phyloP scores from a whole-genome alignment of 2,888 invertebrate species.

The Thyatira batis region DNA sequence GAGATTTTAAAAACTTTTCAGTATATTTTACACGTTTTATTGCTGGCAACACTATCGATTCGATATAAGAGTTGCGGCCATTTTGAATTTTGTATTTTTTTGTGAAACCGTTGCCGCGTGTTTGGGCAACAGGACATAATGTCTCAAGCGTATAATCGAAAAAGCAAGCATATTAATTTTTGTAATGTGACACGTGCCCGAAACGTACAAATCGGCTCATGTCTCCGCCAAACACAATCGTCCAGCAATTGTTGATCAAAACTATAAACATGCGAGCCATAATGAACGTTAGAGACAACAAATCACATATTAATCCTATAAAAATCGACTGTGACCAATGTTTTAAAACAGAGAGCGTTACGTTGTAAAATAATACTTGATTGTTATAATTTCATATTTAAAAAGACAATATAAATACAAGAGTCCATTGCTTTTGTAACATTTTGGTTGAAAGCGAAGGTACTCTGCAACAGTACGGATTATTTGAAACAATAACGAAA shows the following conservation, averaged over 20 bases:
- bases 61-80: background rate
- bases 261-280: constrained; percentile 15
- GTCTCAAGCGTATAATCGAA: background rate
- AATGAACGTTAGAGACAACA: constrained; percentile 12
- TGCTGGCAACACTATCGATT: background rate
- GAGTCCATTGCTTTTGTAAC: constrained; percentile 23
- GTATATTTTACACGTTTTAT: constrained; percentile 12
- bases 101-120: background rate
- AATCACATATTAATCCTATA: background rate
- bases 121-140: background rate
- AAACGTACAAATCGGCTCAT: constrained; percentile 15
- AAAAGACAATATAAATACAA: constrained; percentile 25
- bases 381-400: constrained; percentile 39
- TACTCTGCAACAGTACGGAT: background rate
- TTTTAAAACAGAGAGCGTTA: constrained; percentile 37
- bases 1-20: constrained; percentile 13
- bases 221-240: constrained; percentile 40
- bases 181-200: constrained; percentile 4
- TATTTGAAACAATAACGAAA: background rate
- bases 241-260: constrained; percentile 45
- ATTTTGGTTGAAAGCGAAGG: background rate
- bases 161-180: constrained; percentile 7
- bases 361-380: constrained; percentile 36
- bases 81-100: background rate
- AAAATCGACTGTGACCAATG: constrained; percentile 18